phyloP scores from a whole-genome alignment of 2,888 invertebrate genomes.

The Lasioglossum marginatum region DNA sequence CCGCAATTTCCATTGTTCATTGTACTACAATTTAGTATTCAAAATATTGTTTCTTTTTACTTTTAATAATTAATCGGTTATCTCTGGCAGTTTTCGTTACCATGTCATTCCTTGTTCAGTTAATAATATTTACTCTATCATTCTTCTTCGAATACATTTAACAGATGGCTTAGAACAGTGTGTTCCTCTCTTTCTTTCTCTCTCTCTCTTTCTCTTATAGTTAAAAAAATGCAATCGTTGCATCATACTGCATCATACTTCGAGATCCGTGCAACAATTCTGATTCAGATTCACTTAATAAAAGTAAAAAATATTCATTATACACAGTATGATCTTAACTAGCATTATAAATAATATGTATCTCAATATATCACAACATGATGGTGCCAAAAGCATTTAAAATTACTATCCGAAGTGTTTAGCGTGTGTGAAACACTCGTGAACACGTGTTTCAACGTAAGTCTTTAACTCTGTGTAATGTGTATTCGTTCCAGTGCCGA shows the following conservation, averaged over 20 bases:
- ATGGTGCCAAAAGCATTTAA: conserved; percentile 77
- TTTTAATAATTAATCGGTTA: conserved; percentile 25
- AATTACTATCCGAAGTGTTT: conserved; percentile 60
- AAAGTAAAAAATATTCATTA: conserved; percentile 56
- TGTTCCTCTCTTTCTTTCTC: background rate
- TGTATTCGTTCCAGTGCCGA: conserved; percentile 41
- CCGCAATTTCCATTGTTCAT: conserved; percentile 14
- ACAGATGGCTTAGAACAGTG: conserved; percentile 28
- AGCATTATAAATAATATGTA: conserved; percentile 77
- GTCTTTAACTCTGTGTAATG: conserved; percentile 66
- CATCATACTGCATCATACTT: conserved; percentile 35
- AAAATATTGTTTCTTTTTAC: conserved; percentile 41
- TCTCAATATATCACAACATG: conserved; percentile 82
- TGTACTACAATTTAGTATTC: conserved; percentile 37
- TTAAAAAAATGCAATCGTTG: conserved; percentile 54
- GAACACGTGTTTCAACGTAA: conserved; percentile 60
- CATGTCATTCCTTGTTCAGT: conserved; percentile 17
- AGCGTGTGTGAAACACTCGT: conserved; percentile 53
- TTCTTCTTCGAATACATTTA: conserved; percentile 24
- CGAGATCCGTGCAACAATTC: conserved; percentile 55
- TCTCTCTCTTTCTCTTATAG: conserved; percentile 14
- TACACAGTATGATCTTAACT: conserved; percentile 60
- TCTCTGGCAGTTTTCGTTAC: conserved; percentile 50
- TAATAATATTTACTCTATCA: conserved; percentile 34
- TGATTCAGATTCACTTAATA: conserved; percentile 45